phyloP scores from a whole-genome alignment of 2,797 vertebrate species.

The Semotilus atromaculatus region DNA sequence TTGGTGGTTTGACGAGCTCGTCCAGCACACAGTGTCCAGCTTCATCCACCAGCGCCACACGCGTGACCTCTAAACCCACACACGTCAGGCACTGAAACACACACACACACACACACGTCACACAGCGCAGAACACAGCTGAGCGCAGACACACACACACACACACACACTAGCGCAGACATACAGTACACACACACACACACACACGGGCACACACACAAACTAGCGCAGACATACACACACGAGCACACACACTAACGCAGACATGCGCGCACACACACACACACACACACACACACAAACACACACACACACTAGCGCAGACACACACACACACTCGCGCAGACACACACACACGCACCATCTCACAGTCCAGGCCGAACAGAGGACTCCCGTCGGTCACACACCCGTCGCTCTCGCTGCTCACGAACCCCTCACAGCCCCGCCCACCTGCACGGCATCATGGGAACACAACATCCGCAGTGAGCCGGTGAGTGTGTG shows the following conservation, averaged over 20 bases:
- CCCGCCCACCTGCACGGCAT: constrained; percentile 72
- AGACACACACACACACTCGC: too few relatives aligned
- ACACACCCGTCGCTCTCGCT: constrained; percentile 71
- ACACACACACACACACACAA: too few relatives aligned
- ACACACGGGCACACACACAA: not conserved
- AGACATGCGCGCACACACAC: constrained; percentile 61
- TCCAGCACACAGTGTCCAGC: constrained; percentile 83
- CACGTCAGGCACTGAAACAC: not conserved
- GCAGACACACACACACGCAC: constrained; percentile 68
- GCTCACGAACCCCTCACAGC: constrained; percentile 77
- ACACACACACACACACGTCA: too few relatives aligned
- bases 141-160: not conserved
- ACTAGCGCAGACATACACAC: too few relatives aligned
- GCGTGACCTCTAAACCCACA: constrained; percentile 78
- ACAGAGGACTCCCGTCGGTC: constrained; percentile 87
- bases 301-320: too few relatives aligned
- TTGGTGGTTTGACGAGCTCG: constrained; percentile 85
- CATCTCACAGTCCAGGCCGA: constrained; percentile 94
- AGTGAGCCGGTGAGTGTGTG: not conserved
- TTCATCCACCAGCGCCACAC: constrained; percentile 81
- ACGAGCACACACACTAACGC: constrained; percentile 39
- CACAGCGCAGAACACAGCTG: not conserved
- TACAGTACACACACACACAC: too few relatives aligned
- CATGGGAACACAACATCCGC: not conserved
- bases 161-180: too few relatives aligned